Evolutionary conservation across 2,888 invertebrate genomes (phyloP), one percentile per base, ranked within the genome.

Genomic region (Caenorhabditis sulstoni): DNA sequence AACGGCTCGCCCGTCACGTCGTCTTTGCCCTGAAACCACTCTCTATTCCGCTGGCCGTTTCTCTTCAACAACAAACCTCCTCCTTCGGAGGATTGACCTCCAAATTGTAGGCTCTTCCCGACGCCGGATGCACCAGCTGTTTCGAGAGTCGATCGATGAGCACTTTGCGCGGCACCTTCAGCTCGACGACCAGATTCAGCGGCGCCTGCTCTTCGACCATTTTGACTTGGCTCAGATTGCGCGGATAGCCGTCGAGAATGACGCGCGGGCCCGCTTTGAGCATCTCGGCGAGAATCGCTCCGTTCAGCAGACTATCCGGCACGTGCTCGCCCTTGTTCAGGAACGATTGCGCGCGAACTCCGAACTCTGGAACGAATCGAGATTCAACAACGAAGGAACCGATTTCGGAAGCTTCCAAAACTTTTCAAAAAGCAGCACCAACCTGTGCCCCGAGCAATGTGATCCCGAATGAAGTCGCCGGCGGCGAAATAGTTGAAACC

Each of bases 1-100:
- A 98, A 92, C 7, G 95, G 94, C 91, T 99, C 98, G 3, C 97
- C 97, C 58, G 97, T 97, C 1, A 94, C 39, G 68, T 89, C 89
- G 75, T 89, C 89, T 61, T 84, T 95, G 96, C 97, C 97, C 93
- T 81, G 39, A 58, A 80, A 74, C 9, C n/a, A n/a, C 41, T 16
- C 41, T 3, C 52, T 18, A 18, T 39, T 16, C n/a, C n/a, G n/a
- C n/a, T n/a, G n/a, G n/a, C n/a, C 7, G 29, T 1, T 0, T 29
- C 12, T 45, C 22, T 8, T 0, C 16, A 12, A 39, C 45, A 22
- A 59, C 67, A 18, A 5, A 82, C 82, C 91, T 81, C 81, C 41
- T 78, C 74, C 66, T 94, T 96, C 0, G 98, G 98, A 39, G 98
- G 98, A 88, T 95, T 94, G 91, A 97, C 97, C 91, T 96, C 96